A percentile compares a stretch with the other conserved stretches of the same genome.
These are phyloP conservation scores for Lysandra coridon DNA, from an alignment of 2,888 invertebrate species.

Conservation along the genomic window DNA sequence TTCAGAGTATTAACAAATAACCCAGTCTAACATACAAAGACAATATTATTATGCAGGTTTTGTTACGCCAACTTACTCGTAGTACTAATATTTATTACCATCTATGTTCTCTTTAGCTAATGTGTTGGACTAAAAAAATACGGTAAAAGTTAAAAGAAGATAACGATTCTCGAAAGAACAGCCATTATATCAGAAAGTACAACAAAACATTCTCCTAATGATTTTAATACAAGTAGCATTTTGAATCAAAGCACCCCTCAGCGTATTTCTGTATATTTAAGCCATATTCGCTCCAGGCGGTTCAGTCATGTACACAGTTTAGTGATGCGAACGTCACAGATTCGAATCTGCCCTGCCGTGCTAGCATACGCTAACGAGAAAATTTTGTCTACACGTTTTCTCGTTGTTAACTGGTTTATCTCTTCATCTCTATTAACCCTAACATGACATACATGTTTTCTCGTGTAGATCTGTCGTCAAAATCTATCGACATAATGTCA, in stretches of 20 bases:
- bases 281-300: conserved; percentile 20
- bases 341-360: background rate
- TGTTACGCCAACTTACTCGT: no score
- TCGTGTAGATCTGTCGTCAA: no score
- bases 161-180: conserved; percentile 4
- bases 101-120: background rate
- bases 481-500: no score
- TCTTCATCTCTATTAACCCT: no score
- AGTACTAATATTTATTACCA: no score
- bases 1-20: no score
- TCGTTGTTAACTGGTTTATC: no score
- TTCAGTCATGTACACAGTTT: background rate
- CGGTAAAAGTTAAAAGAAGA: background rate
- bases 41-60: no score
- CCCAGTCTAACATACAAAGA: no score
- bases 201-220: background rate
- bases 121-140: background rate
- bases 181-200: conserved; percentile 6
- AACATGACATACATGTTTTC: no score
- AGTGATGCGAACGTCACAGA: conserved; percentile 17
- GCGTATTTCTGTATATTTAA: conserved; percentile 23
- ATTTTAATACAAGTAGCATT: conserved; percentile 27
- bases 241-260: conserved; percentile 1
- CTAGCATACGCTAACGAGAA: no score
- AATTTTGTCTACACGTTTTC: no score